Base-by-base conservation (phyloP, 64 coral and sea anemone genomes). In the Porites australiensis region DNA sequence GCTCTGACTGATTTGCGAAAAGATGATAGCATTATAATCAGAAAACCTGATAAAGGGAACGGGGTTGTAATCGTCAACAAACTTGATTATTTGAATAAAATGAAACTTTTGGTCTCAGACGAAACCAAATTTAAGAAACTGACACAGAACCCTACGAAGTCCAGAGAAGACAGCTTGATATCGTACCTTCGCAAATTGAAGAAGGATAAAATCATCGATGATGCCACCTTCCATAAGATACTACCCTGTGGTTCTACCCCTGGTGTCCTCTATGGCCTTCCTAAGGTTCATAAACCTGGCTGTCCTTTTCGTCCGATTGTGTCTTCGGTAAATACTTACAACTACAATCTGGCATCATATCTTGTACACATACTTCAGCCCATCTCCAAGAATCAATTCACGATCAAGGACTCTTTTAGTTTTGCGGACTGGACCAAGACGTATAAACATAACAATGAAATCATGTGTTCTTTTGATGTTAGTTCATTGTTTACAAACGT, bases 341-440 rank as follows among this genome's bases (percentile, higher is more conserved):
- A 72, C 46, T 77, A 54, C 74, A 77, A 77, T 2, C 47, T 77
- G 47, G 47, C 74, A 5, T 77, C 74, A 53, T 77, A 53, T 77
- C 74, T 77, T 52, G 74, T 77, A 15, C 44, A 37, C 46, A 71
- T 86, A 51, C 64, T 70, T 53, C 15, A 70, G 83, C 63, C 69
- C 21, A 53, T 50, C 62, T 86, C 83, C 83, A 51, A 43, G 45
- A 72, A 72, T 71, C 64, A 86, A 43, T 86, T 68, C 65, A 86
- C 83, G 21, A 86, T 86, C 83, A 86, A 86, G 83, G 83, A 70
- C 64, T 69, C 83, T 19, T 83, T 83, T 7, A 83, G 58, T 18
- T 83, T 65, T 83, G 80, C 49, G 8, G 80, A 83, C 57, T 83
- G 58, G 80, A 59, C 80, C 23, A 83, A 66, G 55, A 83, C 21